Evolutionary conservation across 1,140 invertebrate genomes (phyloP).

Genomic region (Dreissena polymorpha): DNA sequence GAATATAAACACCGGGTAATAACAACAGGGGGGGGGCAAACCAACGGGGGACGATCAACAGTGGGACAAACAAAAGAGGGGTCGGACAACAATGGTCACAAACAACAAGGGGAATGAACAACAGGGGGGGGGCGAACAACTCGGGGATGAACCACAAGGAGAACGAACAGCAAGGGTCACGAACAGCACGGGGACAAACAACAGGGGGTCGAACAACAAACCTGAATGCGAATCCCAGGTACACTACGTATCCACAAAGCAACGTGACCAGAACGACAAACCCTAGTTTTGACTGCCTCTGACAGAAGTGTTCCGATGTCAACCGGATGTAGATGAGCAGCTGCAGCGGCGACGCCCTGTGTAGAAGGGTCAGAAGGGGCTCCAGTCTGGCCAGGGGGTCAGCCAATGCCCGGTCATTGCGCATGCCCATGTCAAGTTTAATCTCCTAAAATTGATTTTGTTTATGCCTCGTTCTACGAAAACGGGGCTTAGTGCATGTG

Average conservation of each 20-base stretch:
- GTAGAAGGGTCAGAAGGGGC: constrained; percentile 12
- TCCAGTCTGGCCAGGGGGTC: constrained; percentile 28
- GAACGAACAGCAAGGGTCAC: no score
- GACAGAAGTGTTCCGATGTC: constrained; percentile 19
- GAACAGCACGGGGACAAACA: no score
- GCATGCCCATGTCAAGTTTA: constrained; percentile 32
- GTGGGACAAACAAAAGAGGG: no score
- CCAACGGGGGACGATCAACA: no score
- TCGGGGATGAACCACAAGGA: no score
- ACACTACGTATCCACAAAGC: neutral
- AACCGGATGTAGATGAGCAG: constrained; percentile 34
- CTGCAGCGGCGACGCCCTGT: constrained; percentile 32
- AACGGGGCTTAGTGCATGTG: neutral
- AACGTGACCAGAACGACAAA: neutral
- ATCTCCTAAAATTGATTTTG: constrained; percentile 19
- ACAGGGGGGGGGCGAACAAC: no score
- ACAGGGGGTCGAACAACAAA: neutral
- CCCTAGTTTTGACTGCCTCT: constrained; percentile 5
- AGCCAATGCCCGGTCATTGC: neutral
- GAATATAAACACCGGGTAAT: no score
- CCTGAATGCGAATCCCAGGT: constrained; percentile 30
- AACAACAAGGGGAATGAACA: no score
- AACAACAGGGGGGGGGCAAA: no score
- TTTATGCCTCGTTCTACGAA: neutral
- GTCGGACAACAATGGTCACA: no score